These are phyloP conservation scores for Ecdyonurus torrentis DNA, from an alignment of 2,888 invertebrate genomes.

Conservation along the genomic window DNA sequence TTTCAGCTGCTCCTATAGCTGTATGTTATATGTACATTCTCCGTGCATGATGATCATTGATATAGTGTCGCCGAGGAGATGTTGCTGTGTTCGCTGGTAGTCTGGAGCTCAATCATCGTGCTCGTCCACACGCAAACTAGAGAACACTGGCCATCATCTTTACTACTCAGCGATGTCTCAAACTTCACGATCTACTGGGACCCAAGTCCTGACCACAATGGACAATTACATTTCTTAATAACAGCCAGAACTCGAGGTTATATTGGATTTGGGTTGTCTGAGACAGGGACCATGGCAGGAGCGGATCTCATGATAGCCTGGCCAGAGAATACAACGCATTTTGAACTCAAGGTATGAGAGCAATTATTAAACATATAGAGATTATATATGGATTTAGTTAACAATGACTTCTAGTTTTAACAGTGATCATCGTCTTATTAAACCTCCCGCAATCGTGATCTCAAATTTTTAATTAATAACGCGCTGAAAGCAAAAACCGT, in stretches of 20 bases:
- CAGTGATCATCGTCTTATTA: no score
- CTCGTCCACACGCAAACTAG: neutral
- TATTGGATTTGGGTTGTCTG: conserved; percentile 1
- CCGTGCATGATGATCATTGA: no score
- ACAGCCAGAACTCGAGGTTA: neutral
- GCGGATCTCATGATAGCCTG: conserved; percentile 5
- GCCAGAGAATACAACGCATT: neutral
- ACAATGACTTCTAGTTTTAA: no score
- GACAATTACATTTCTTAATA: neutral
- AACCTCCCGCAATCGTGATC: no score
- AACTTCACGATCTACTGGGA: neutral
- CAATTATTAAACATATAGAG: no score
- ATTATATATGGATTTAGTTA: no score
- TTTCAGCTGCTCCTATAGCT: no score
- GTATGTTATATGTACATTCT: no score
- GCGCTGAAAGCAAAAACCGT: no score
- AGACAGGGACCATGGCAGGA: conserved; percentile 5
- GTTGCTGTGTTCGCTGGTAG: neutral
- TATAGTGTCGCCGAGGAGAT: no score
- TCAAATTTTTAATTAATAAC: no score
- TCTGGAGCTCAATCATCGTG: no score
- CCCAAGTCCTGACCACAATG: neutral
- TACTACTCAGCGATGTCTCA: neutral
- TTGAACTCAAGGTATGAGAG: neutral
- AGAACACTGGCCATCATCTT: neutral